Evolutionary conservation across 2,888 invertebrate species (phyloP).

Genomic region (Metellina segmentata): DNA sequence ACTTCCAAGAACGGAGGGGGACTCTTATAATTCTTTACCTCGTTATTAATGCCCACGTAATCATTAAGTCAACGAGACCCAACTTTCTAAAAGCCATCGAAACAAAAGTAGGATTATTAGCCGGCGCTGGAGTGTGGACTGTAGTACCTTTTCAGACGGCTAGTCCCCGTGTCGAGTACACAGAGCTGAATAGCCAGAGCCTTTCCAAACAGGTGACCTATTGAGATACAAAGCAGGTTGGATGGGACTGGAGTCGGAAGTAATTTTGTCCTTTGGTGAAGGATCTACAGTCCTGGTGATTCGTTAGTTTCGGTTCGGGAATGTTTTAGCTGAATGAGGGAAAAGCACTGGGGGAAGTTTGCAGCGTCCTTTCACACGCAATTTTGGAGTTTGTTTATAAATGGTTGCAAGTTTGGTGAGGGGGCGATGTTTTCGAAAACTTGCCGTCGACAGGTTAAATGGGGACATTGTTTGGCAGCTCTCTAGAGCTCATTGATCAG

Average conservation of each 20-base stretch:
- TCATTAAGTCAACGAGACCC: slow-evolving; percentile 46
- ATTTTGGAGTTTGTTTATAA: neutral
- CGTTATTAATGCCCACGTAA: slow-evolving; percentile 26
- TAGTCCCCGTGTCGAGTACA: neutral
- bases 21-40: slow-evolving; percentile 9
- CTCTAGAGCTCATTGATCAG: too few species aligned
- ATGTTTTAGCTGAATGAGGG: too few species aligned
- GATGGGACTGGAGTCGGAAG: neutral
- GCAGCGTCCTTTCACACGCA: neutral
- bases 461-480: too few species aligned
- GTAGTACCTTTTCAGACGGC: slow-evolving; percentile 2
- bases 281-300: neutral
- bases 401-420: too few species aligned
- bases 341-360: neutral
- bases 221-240: slow-evolving; percentile 13
- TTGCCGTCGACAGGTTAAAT: too few species aligned
- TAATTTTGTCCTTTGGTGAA: slow-evolving; percentile 14
- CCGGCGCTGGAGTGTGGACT: neutral
- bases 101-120: slow-evolving; percentile 46
- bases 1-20: neutral
- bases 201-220: slow-evolving; percentile 8
- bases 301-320: neutral
- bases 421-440: too few species aligned
- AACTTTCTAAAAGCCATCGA: slow-evolving; percentile 5
- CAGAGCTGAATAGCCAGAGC: slow-evolving; percentile 7